Conservation (phyloP, 2,888 invertebrate genomes). For the Psylliodes chrysocephalus region DNA sequence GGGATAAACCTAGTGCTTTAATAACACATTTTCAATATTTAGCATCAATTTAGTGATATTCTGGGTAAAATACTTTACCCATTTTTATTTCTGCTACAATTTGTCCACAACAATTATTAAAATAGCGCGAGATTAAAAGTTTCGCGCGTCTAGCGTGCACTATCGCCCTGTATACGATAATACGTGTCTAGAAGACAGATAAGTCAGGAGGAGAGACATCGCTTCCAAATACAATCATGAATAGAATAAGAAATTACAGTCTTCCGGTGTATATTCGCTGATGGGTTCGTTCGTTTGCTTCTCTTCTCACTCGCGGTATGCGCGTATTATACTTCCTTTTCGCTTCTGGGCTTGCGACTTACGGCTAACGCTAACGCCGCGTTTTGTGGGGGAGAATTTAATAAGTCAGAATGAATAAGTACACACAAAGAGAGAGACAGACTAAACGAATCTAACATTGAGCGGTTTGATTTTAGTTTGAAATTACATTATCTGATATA, state of each 20-base stretch:
- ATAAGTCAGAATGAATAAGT: neutral
- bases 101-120: too few species aligned
- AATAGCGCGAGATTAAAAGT: too few species aligned
- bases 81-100: too few species aligned
- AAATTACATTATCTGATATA: too few species aligned
- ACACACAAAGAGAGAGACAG: too few species aligned
- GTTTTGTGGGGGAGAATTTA: neutral
- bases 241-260: conserved; percentile 30
- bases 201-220: conserved; percentile 1
- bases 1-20: too few species aligned
- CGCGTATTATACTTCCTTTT: conserved; percentile 1
- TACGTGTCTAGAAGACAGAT: conserved; percentile 24
- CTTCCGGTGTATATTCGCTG: conserved; percentile 24
- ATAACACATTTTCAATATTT: too few species aligned
- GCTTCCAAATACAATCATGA: conserved; percentile 28
- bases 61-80: too few species aligned
- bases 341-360: neutral
- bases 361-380: neutral
- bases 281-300: conserved; percentile 17
- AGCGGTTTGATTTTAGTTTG: too few species aligned
- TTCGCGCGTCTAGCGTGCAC: too few species aligned
- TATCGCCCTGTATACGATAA: conserved; percentile 1
- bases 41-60: too few species aligned
- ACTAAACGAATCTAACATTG: too few species aligned
- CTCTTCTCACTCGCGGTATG: conserved; percentile 12